phyloP scores from a whole-genome alignment of 2,888 invertebrate genomes.

The Caenorhabditis macrosperma region DNA sequence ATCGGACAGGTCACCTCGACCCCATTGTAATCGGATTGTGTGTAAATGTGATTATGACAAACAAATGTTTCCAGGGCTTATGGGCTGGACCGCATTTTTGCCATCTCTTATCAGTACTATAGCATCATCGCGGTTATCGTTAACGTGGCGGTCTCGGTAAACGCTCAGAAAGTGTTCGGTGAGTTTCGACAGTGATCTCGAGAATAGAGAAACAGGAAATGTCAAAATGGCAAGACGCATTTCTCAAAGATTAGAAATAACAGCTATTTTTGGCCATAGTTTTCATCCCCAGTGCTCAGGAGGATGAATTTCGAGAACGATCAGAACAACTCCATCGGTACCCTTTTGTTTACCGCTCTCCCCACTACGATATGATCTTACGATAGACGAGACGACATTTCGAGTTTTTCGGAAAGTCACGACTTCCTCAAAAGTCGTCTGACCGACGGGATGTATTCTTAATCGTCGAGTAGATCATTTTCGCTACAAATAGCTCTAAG shows the following conservation, averaged over 20 bases:
- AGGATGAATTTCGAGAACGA: not conserved
- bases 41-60: slow-evolving; percentile 5
- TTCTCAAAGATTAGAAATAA: too few relatives aligned
- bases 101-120: slow-evolving; percentile 83
- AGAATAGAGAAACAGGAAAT: not conserved
- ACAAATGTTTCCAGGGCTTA: slow-evolving; percentile 37
- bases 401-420: too few relatives aligned
- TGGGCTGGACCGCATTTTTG: slow-evolving; percentile 52
- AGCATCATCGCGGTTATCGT: slow-evolving; percentile 81
- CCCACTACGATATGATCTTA: not conserved
- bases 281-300: not conserved
- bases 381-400: not conserved
- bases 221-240: not conserved
- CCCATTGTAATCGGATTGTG: slow-evolving; percentile 44
- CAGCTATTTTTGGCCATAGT: too few relatives aligned
- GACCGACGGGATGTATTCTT: not conserved
- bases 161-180: slow-evolving; percentile 41
- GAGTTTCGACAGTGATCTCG: not conserved
- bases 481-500: not conserved
- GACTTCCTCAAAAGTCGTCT: too few relatives aligned
- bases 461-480: not conserved
- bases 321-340: too few relatives aligned
- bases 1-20: slow-evolving; percentile 56
- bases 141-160: slow-evolving; percentile 53
- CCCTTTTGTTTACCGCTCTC: too few relatives aligned